Percentiles rank a stretch among this genome's conserved stretches.
These are phyloP conservation scores for Torymus aiolomorphi DNA, from an alignment of 2,888 invertebrate genomes.

Conservation along the genomic window DNA sequence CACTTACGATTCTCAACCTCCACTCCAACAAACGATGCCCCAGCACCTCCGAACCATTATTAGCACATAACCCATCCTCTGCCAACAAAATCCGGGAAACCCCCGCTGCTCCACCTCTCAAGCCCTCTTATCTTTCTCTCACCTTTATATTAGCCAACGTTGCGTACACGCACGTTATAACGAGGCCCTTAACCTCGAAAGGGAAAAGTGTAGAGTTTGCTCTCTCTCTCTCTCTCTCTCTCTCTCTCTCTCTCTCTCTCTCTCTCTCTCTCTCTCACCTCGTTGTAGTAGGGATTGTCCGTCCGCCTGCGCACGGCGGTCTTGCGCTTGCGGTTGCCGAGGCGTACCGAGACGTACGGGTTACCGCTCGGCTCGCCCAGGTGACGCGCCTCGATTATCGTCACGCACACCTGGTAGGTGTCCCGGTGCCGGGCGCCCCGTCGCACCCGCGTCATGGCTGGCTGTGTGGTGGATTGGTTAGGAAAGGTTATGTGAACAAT, in stretches of 20 bases:
- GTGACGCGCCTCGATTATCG: slow-evolving; percentile 82
- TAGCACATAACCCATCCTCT: too few relatives aligned
- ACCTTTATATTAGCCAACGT: too few relatives aligned
- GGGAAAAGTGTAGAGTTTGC: slow-evolving; percentile 1
- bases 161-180: background rate
- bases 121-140: too few relatives aligned
- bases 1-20: too few relatives aligned
- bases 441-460: too few relatives aligned
- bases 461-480: too few relatives aligned
- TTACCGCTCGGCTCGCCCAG: slow-evolving; percentile 77
- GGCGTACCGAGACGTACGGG: slow-evolving; percentile 80
- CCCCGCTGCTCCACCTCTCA: too few relatives aligned
- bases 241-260: slow-evolving; percentile 62
- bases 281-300: slow-evolving; percentile 82
- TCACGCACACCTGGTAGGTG: slow-evolving; percentile 80
- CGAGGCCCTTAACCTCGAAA: slow-evolving; percentile 33
- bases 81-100: too few relatives aligned
- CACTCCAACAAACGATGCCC: too few relatives aligned
- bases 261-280: slow-evolving; percentile 76
- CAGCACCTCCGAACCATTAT: too few relatives aligned
- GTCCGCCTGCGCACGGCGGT: slow-evolving; percentile 79
- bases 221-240: slow-evolving; percentile 59
- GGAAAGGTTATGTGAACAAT: too few relatives aligned
- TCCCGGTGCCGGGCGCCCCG: slow-evolving; percentile 15
- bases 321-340: slow-evolving; percentile 80